Base-by-base conservation (phyloP, 2,797 vertebrate genomes). In the Sebastes dallii region DNA sequence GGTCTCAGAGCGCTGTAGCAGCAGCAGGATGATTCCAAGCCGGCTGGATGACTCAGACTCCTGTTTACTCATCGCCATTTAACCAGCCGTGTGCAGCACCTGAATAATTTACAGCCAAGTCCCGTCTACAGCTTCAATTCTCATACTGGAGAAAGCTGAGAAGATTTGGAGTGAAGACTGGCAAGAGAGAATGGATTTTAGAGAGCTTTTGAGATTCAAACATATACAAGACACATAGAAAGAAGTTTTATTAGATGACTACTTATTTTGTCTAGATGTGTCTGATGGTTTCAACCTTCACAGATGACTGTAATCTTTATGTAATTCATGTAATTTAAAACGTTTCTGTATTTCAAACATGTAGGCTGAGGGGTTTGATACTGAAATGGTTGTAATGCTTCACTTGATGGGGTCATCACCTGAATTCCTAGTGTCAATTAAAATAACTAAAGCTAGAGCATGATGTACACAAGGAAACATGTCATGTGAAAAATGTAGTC, bases 1-100 rank as follows among this genome's bases (percentile, higher is more conserved):
- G 0, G 80, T 86, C 83, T 76, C n/a, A 24, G 66, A 89, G 84
- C 16, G 27, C 73, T 58, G 78, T 55, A 52, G 82, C 69, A 68
- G 80, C 25, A 86, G 80, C 69, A 67, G 52, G 71, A 83, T 64
- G 84, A 88, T 82, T 89, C 83, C 72, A 85, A 81, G 81, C 81
- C 6, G 78, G 58, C 65, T 61, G 72, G 78, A 90, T 92, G 93
- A 94, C 72, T 94, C 92, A 90, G 66, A 82, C 84, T 84, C 75
- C 87, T 90, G 88, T 93, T 92, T 89, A 89, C 85, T 81, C 87
- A 55, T 81, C 24, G 12, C 70, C 91, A 86, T 93, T 92, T 92
- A 93, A 89, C 77, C 90, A 84, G 83, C 81, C 81, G 27, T 82
- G 83, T 83, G 66, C 81, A 80, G 77, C 88, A 83, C 80, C 82